These are phyloP conservation scores for Enteromius treurensis DNA, from an alignment of 2,797 vertebrate genomes.

Conservation along the genomic window DNA sequence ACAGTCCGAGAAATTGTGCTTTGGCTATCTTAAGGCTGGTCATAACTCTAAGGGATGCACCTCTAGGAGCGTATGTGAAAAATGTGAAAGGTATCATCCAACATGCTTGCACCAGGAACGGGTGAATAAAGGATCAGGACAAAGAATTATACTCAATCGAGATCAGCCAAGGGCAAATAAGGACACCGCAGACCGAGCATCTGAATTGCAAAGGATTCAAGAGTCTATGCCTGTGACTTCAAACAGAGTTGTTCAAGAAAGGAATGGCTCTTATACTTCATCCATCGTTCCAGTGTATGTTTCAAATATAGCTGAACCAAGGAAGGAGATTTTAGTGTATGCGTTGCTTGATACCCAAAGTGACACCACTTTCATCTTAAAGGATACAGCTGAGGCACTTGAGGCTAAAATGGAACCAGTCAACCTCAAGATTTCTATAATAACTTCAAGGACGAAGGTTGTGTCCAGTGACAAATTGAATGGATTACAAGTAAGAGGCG, in stretches of 20 bases:
- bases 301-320: slow-evolving; percentile 6
- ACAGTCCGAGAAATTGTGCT: slow-evolving; percentile 19
- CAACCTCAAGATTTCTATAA: slow-evolving; percentile 51
- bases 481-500: slow-evolving; percentile 21
- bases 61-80: too few species aligned
- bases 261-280: neutral
- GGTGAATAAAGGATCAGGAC: neutral
- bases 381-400: slow-evolving; percentile 35
- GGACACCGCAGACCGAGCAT: neutral
- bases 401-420: slow-evolving; percentile 46
- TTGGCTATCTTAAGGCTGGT: slow-evolving; percentile 37
- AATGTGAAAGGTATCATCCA: neutral
- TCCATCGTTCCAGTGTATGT: slow-evolving; percentile 19
- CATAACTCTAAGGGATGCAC: slow-evolving; percentile 8
- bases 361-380: slow-evolving; percentile 51
- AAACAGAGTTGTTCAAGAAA: slow-evolving; percentile 16
- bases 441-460: slow-evolving; percentile 46
- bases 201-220: neutral
- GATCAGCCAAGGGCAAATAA: neutral
- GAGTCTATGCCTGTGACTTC: neutral
- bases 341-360: slow-evolving; percentile 21
- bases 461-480: slow-evolving; percentile 47
- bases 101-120: neutral
- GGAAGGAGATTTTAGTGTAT: slow-evolving; percentile 2
- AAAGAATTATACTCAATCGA: neutral